Evolutionary conservation across 2,888 invertebrate species (phyloP), one percentile per base, ranked within the genome.

Genomic region (Rhagophthalmus giganteus): DNA sequence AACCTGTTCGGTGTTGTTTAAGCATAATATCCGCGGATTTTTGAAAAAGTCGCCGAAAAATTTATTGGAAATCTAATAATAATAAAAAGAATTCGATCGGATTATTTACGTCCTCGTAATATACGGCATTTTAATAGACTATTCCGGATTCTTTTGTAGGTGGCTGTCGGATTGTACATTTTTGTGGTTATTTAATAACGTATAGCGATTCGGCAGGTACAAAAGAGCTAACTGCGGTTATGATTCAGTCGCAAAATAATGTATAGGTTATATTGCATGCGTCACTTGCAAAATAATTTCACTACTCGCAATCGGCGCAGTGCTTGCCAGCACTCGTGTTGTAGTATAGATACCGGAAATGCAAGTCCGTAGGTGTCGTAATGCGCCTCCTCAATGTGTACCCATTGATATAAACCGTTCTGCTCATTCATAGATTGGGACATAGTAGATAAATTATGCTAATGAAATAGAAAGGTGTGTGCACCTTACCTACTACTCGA

Each of bases 381-480:
- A 10, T 38, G 40, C 48, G 57, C 62, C 59, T 59, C 59, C 58
- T 58, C 59, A 57, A 52, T 57, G 55, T 59, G 49, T 59, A 55
- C 42, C 58, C 59, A 57, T 60, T 58, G 61, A 61, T 61, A 58
- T 55, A 57, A 53, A 47, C 53, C 42, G 49, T 48, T 52, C 49
- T 55, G 54, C 55, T 61, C 57, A 63, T 63, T 62, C 62, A 62
- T 57, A 60, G 53, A 60, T 61, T 58, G 58, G 54, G 58, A 59
- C 59, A 57, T 56, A 59, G 57, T 44, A 59, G 54, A 57, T 62
- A 62, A 62, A 62, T 62, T 62, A 62, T 58, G 57, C 58, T 57
- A 62, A 59, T 58, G 57, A 61, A 62, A 62, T 59, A 60, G 62
- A 61, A 62, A 62, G 62, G 62, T 55, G 54, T 51, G 56, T 59